Percentiles rank a stretch among this genome's conserved stretches.
Conservation (phyloP, 2,888 invertebrate species). For the Caenorhabditis becei region DNA sequence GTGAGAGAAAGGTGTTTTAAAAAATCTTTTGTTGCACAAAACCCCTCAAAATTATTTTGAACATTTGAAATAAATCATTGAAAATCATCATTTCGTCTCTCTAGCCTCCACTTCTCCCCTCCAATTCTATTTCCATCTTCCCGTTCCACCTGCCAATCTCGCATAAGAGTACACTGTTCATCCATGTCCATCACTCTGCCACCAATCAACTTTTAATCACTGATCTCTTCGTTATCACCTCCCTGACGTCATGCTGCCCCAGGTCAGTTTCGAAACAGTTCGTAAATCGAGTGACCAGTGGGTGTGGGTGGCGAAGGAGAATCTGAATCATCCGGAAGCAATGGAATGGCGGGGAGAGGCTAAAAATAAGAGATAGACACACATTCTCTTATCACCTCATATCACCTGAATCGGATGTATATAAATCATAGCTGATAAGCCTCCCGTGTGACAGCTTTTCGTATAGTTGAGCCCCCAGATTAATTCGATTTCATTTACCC, state of each 20-base stretch:
- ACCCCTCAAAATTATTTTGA: too few relatives aligned
- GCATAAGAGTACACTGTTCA: constrained; percentile 1
- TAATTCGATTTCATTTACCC: background rate
- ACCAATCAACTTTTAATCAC: constrained; percentile 12
- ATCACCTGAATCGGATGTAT: background rate
- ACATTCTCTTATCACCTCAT: background rate
- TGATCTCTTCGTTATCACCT: constrained; percentile 7
- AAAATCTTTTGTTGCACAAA: too few relatives aligned
- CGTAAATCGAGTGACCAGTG: constrained; percentile 1
- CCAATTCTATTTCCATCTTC: background rate
- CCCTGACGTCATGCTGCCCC: background rate
- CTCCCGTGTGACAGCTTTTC: background rate
- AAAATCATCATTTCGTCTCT: too few relatives aligned
- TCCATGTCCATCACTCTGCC: background rate
- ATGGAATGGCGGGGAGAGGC: constrained; percentile 3
- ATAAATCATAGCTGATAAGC: background rate
- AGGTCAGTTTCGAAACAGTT: constrained; percentile 13
- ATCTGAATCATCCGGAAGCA: constrained; percentile 2
- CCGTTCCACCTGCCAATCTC: background rate
- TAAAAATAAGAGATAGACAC: background rate
- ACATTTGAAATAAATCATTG: too few relatives aligned
- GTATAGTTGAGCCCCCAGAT: background rate
- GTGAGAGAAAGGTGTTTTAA: too few relatives aligned
- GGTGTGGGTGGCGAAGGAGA: background rate
- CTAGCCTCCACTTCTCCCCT: constrained; percentile 2